Conservation (phyloP, 2,113 vertebrate species). For the Dolichotis patagonum region DNA sequence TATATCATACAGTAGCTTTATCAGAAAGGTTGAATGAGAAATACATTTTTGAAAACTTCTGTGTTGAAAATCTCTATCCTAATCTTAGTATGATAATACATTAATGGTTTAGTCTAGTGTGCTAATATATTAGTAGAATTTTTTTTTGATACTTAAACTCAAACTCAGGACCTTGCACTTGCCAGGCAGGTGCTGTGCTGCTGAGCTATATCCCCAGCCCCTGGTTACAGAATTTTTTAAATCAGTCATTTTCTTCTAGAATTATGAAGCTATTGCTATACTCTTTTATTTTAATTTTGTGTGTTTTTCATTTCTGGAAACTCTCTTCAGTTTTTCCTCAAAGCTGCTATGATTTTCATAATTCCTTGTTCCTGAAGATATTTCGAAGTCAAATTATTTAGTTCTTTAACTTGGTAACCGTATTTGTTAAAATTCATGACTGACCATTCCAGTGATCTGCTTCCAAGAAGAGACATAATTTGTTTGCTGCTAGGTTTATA, state of each 20-base stretch:
- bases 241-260: background rate
- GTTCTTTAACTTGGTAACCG: background rate
- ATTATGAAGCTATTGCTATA: background rate
- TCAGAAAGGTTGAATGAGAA: background rate
- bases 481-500: background rate
- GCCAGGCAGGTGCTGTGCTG: too few relatives aligned
- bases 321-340: background rate
- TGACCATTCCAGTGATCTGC: background rate
- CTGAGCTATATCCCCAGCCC: too few relatives aligned
- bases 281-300: background rate
- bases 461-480: background rate
- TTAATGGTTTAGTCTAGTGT: background rate
- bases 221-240: background rate
- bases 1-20: background rate
- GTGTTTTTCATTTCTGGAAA: conserved; percentile 29
- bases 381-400: background rate
- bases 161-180: too few relatives aligned
- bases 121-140: too few relatives aligned
- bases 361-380: background rate
- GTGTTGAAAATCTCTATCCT: background rate
- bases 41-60: background rate
- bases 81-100: background rate
- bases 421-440: background rate
- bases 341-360: background rate
- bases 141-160: too few relatives aligned